Evolutionary conservation across 2,797 vertebrate genomes (phyloP), one percentile per base, ranked within the genome.

Genomic region (Brotula barbata): DNA sequence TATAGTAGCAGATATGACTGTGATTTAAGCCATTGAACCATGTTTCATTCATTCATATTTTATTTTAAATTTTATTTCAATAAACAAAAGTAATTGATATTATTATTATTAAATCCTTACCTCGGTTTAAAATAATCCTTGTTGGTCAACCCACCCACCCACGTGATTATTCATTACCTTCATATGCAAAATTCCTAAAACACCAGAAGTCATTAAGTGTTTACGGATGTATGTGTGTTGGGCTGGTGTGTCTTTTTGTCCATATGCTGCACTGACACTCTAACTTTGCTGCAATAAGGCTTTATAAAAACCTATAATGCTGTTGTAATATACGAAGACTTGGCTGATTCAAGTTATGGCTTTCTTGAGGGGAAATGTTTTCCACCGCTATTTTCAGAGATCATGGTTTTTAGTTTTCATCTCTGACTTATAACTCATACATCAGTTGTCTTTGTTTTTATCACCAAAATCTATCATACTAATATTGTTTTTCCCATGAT

Each of bases 261-360:
- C 11, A 4, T 58, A 65, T 73, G 66, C 62, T 78, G 71, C 73
- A 42, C 68, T 69, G 46, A 47, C 40, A 20, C 58, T 71, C 33
- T 66, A 73, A 66, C 48, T 66, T 63, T 70, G 74, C 75, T 78
- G 68, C 84, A 87, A 71, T 69, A 59, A 73, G 23, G 66, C 72
- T 76, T 69, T 58, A 40, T 58, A 61, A 64, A 48, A 71, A 63
- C 59, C 33, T 20, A 34, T 58, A 37, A 52, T 57, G 51, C 36
- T 4, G 69, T 73, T 75, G 60, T 71, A 75, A 51, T 51, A 60
- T 41, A 47, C 17, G 6, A 43, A 73, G 66, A 66, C 40, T 76
- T 68, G 25, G 63, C 75, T 75, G 48, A 58, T 58, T 36, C 54
- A 6, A 55, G 13, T 28, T 42, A 52, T 23, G 22, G 54, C 43